Evolutionary conservation across 2,113 vertebrate genomes (phyloP), one percentile per base, ranked within the genome.

Genomic region (Pollimyrus isidori): DNA sequence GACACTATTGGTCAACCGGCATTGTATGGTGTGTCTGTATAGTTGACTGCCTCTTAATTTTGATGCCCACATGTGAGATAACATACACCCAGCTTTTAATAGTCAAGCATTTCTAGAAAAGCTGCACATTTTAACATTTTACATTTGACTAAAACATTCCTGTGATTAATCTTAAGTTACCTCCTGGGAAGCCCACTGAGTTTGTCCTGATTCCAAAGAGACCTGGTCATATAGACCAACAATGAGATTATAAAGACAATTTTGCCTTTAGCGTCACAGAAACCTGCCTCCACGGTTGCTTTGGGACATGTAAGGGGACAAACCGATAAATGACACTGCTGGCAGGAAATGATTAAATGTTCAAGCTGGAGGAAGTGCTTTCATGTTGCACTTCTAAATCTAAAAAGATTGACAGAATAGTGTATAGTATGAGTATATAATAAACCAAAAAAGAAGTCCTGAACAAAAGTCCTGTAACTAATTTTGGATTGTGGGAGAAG

Each of bases 131-230:
- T 53, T 76, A 58, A 87, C 65, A 73, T 87, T 48, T 53, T 76
- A 58, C 73, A 87, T 87, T 53, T 46, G 52, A 87, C 86, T 76
- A 45, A 65, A 85, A 87, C 42, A 58, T 86, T 87, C 39, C 52
- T 45, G 62, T 87, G 85, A 87, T 89, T 87, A 76, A 87, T 76
- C 65, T 46, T 50, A 48, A 73, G 53, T 45, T 23, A 52, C 50
- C 89, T 42, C 65, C 86, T 53, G 46, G 86, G 86, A 23, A 53
- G 48, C 86, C 26, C 73, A 53, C 42, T 69, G 82, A 49, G 49
- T 58, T 82, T 56, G 62, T 56, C 49, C 87, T 83, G 52, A 21
- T 87, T 83, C 52, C 86, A 46, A 87, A 11, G 86, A 88, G 89
- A 90, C 82, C 56, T 83, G 19, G 52, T 35, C 86, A 49, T 42